These are phyloP conservation scores for Mythimna impura DNA, from an alignment of 2,888 invertebrate species.

Conservation along the genomic window DNA sequence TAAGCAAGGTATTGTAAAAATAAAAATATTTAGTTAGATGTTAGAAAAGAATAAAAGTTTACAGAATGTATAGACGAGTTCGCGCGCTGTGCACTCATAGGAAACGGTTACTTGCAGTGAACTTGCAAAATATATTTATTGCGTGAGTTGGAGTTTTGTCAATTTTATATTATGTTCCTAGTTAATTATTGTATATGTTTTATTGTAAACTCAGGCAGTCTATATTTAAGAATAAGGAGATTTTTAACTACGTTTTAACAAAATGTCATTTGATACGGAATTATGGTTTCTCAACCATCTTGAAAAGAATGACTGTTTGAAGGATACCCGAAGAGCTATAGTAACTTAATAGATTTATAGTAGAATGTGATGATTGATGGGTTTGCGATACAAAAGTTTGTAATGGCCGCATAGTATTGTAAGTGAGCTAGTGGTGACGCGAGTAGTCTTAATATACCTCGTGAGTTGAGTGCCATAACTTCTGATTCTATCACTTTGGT, in stretches of 20 bases:
- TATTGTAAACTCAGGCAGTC: slow-evolving; percentile 53
- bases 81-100: slow-evolving; percentile 9
- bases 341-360: slow-evolving; percentile 28
- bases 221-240: slow-evolving; percentile 30
- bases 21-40: slow-evolving; percentile 34
- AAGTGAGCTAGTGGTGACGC: slow-evolving; percentile 16
- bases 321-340: slow-evolving; percentile 30
- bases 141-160: slow-evolving; percentile 82
- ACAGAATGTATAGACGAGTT: slow-evolving; percentile 10
- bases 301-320: slow-evolving; percentile 18
- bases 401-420: slow-evolving; percentile 26
- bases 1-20: slow-evolving; percentile 37
- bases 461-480: slow-evolving; percentile 62
- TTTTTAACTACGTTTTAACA: slow-evolving; percentile 16
- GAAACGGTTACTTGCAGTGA: slow-evolving; percentile 55
- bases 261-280: slow-evolving; percentile 14
- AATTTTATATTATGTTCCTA: slow-evolving; percentile 86
- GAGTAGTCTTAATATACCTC: slow-evolving; percentile 47
- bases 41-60: slow-evolving; percentile 17
- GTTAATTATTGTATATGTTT: slow-evolving; percentile 70
- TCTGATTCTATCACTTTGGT: slow-evolving; percentile 43
- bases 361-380: slow-evolving; percentile 11
- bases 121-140: slow-evolving; percentile 76
- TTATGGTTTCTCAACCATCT: neutral
- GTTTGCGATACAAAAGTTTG: slow-evolving; percentile 11